These are phyloP conservation scores for Sceliomorpha sp. DNA, from an alignment of 2,888 invertebrate species.

Conservation along the genomic window DNA sequence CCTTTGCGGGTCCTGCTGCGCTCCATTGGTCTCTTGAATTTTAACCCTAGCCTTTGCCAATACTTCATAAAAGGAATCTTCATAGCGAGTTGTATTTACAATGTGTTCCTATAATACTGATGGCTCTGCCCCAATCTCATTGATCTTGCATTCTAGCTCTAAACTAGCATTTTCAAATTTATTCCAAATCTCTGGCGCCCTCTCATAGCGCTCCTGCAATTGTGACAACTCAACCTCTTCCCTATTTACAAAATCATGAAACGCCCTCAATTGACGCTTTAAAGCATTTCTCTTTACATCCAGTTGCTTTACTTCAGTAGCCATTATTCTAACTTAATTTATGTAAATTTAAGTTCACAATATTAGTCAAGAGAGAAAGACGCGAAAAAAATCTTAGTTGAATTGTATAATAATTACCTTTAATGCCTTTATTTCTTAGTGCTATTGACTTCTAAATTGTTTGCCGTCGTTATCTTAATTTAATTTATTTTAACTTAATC, in stretches of 20 bases:
- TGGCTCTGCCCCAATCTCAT: not conserved
- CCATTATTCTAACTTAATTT: too few relatives aligned
- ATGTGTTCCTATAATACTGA: not conserved
- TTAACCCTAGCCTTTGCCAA: not conserved
- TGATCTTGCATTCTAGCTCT: not conserved
- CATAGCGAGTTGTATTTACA: not conserved
- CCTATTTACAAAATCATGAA: not conserved
- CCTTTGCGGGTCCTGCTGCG: not conserved
- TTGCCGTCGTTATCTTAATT: too few relatives aligned
- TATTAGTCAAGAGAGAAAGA: too few relatives aligned
- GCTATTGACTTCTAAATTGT: too few relatives aligned
- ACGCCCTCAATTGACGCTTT: not conserved
- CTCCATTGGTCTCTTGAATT: not conserved
- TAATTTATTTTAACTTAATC: too few relatives aligned
- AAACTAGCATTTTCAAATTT: not conserved
- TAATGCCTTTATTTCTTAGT: too few relatives aligned
- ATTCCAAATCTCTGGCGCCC: not conserved
- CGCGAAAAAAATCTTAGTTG: too few relatives aligned
- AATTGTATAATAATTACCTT: too few relatives aligned
- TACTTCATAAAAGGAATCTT: not conserved
- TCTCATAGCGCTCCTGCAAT: constrained; percentile 1
- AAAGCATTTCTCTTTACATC: not conserved
- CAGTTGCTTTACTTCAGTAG: not conserved
- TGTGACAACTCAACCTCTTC: not conserved
- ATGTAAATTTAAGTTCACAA: too few relatives aligned